Base-by-base conservation (phyloP, 2,113 vertebrate species). In the Sphaerodactylus townsendi region DNA sequence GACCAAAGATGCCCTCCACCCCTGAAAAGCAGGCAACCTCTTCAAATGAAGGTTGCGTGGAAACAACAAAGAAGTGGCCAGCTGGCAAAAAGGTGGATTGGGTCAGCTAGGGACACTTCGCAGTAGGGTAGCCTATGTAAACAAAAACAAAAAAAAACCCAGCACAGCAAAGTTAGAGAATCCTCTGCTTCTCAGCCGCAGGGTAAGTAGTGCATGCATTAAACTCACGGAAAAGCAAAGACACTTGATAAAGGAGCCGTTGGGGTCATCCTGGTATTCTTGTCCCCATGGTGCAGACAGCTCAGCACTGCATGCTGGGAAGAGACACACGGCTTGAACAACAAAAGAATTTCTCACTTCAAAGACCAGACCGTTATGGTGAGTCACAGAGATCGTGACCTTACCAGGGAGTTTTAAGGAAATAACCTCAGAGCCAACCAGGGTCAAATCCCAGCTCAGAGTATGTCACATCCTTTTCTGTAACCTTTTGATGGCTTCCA, bases 361-460 rank as follows among this genome's bases (percentile, higher is more conserved):
- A 82, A 88, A 91, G 89, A 71, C 90, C 85, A 89, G 90, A 92
- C 90, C 53, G 64, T 81, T 90, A 90, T 87, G 93, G 92, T 94
- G 93, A 90, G 75, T 88, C 86, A 87, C 72, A 64, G 41, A 82
- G 79, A 86, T 90, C 66, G 1, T 85, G 91, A 91, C 86, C 10
- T 15, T 83, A 0, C 0, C 75, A 86, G 90, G 77, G 72, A 81
- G 84, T 86, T 89, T 82, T 72, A 28, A 82, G 80, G 80, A 82
- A 82, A 82, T 59, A n/a, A 82, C 69, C 50, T 82, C 79, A 59
- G 80, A 93, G 87, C 85, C 88, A 88, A 89, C 2, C 46, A 1
- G 89, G 69, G 82, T 91, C 77, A 91, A 92, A 93, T 81, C 84
- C 90, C 86, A 76, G 77, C 79, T 90, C 82, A 86, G 86, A 86